Evolutionary conservation across 2,113 vertebrate species (phyloP).

Genomic region (Passer montanus): DNA sequence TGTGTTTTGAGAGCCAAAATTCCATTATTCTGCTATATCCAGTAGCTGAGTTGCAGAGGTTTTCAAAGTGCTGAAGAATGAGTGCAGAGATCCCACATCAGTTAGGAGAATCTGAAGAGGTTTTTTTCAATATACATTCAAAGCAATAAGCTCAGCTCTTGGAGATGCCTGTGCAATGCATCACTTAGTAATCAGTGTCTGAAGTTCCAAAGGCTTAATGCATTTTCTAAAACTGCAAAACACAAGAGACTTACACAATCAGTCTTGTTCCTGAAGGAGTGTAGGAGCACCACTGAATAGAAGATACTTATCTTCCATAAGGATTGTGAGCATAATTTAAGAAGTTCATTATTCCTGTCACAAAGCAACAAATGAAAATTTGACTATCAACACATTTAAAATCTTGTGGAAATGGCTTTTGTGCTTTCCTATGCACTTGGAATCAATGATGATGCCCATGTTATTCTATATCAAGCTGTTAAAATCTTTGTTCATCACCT

Average conservation of each 20-base stretch:
- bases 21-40: background rate
- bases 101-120: background rate
- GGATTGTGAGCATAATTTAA: background rate
- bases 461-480: background rate
- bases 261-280: background rate
- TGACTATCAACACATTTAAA: background rate
- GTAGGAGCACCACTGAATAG: background rate
- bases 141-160: background rate
- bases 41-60: background rate
- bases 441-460: background rate
- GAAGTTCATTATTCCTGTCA: background rate
- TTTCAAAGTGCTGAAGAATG: background rate
- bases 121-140: background rate
- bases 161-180: background rate
- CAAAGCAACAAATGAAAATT: background rate
- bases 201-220: background rate
- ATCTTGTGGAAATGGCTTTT: background rate
- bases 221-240: background rate
- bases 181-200: background rate
- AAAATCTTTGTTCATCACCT: background rate
- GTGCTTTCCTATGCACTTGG: background rate
- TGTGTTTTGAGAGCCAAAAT: background rate
- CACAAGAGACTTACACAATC: background rate
- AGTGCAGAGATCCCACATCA: background rate
- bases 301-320: background rate